These are phyloP conservation scores for Bedellia somnulentella DNA, from an alignment of 2,888 invertebrate species.

Conservation along the genomic window DNA sequence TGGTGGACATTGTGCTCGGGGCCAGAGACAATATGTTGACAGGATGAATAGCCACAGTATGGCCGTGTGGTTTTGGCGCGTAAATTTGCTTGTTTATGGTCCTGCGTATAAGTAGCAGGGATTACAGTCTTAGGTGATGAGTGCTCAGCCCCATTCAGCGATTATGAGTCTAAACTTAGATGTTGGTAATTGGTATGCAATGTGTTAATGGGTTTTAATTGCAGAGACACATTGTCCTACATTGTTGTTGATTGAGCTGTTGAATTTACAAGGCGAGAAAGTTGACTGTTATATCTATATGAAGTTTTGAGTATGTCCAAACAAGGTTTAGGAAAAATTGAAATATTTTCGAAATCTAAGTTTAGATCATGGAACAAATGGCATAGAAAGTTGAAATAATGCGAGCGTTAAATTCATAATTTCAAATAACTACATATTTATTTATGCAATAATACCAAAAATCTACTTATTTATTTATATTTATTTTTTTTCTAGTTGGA, in stretches of 20 bases:
- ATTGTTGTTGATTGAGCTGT: too few relatives aligned
- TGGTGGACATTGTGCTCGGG: constrained; percentile 35
- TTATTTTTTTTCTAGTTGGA: constrained; percentile 55
- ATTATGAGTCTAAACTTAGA: constrained; percentile 32
- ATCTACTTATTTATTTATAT: background rate
- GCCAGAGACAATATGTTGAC: constrained; percentile 55
- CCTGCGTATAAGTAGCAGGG: constrained; percentile 47
- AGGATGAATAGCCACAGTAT: constrained; percentile 51
- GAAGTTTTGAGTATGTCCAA: too few relatives aligned
- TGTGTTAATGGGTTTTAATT: constrained; percentile 49
- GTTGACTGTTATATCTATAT: too few relatives aligned
- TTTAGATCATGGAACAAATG: too few relatives aligned
- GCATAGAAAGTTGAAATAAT: too few relatives aligned
- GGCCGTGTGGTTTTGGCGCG: constrained; percentile 46
- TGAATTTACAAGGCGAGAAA: too few relatives aligned
- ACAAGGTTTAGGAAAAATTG: too few relatives aligned
- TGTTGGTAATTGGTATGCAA: constrained; percentile 31
- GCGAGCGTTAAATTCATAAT: background rate
- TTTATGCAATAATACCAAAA: too few relatives aligned
- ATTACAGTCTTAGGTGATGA: constrained; percentile 51
- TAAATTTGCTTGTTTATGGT: constrained; percentile 48
- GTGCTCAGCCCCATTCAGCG: constrained; percentile 45
- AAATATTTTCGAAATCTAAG: too few relatives aligned
- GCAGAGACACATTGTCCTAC: too few relatives aligned
- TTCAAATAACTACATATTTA: too few relatives aligned